phyloP scores from a whole-genome alignment of 1,140 invertebrate species.

The Drosophila arawakana region DNA sequence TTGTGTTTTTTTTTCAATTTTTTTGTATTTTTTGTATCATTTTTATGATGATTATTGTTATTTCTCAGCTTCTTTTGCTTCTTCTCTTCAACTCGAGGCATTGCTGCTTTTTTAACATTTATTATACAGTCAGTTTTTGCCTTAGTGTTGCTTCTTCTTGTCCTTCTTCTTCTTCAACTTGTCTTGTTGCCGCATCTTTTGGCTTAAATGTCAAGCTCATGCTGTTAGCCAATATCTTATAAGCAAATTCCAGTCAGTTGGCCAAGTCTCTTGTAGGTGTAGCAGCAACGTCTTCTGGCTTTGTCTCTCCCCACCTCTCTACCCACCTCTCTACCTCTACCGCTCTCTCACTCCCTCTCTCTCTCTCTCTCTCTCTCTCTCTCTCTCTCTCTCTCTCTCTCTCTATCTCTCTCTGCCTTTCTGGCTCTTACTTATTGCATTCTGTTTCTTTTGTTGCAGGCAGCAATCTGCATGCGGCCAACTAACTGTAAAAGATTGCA shows the following conservation, averaged over 20 bases:
- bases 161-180: slow-evolving; percentile 1
- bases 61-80: slow-evolving; percentile 36
- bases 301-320: slow-evolving; percentile 3
- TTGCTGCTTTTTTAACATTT: slow-evolving; percentile 68
- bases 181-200: slow-evolving; percentile 11
- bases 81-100: slow-evolving; percentile 4
- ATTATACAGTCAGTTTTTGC: slow-evolving; percentile 39
- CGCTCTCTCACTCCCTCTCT: neutral
- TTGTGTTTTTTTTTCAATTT: slow-evolving; percentile 38
- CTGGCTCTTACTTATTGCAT: slow-evolving; percentile 18
- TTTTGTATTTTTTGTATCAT: slow-evolving; percentile 59
- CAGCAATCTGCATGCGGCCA: slow-evolving; percentile 61
- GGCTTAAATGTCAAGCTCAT: slow-evolving; percentile 76
- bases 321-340: neutral
- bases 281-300: slow-evolving; percentile 21
- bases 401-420: slow-evolving; percentile 1
- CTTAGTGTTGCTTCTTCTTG: neutral
- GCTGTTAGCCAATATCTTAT: slow-evolving; percentile 20
- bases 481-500: slow-evolving; percentile 71
- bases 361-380: slow-evolving; percentile 5
- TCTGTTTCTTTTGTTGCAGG: slow-evolving; percentile 57
- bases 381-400: slow-evolving; percentile 5
- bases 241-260: slow-evolving; percentile 24
- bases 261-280: slow-evolving; percentile 21
- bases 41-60: slow-evolving; percentile 62